These are phyloP conservation scores for Protophormia terraenovae DNA, from an alignment of 2,888 invertebrate species.

Conservation along the genomic window DNA sequence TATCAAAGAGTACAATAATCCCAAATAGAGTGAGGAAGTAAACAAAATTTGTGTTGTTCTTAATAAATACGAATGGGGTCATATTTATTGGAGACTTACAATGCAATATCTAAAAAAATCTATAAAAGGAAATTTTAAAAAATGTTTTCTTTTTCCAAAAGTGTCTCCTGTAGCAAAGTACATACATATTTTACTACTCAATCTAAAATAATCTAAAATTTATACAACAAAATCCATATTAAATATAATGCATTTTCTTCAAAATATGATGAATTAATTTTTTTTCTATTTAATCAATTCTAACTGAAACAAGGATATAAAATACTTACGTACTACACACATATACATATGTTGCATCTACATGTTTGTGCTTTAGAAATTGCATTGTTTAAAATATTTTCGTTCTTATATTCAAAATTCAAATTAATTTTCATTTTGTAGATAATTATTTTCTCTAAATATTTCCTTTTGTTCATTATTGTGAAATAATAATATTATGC, in stretches of 20 bases:
- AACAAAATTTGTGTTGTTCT: background rate
- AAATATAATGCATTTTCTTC: constrained; percentile 22
- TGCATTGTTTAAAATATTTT: constrained; percentile 5
- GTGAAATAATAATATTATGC: background rate
- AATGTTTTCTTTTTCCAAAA: background rate
- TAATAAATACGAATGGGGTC: too few species aligned
- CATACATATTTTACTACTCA: background rate
- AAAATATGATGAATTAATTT: background rate
- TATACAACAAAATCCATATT: background rate
- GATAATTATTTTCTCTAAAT: constrained; percentile 37
- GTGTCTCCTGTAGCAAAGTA: constrained; percentile 1
- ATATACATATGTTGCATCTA: background rate
- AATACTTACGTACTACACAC: background rate
- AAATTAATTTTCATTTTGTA: constrained; percentile 27
- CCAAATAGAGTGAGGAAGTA: background rate
- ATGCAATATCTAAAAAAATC: too few species aligned
- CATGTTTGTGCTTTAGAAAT: constrained; percentile 6
- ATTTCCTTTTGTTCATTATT: background rate
- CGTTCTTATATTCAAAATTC: constrained; percentile 7
- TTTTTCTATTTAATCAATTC: background rate
- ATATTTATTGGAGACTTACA: too few species aligned
- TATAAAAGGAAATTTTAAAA: too few species aligned
- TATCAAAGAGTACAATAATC: constrained; percentile 9
- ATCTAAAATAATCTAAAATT: background rate
- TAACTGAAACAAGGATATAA: background rate